Base-by-base conservation (phyloP, 2,888 invertebrate genomes). In the Anthophora plumipes region DNA sequence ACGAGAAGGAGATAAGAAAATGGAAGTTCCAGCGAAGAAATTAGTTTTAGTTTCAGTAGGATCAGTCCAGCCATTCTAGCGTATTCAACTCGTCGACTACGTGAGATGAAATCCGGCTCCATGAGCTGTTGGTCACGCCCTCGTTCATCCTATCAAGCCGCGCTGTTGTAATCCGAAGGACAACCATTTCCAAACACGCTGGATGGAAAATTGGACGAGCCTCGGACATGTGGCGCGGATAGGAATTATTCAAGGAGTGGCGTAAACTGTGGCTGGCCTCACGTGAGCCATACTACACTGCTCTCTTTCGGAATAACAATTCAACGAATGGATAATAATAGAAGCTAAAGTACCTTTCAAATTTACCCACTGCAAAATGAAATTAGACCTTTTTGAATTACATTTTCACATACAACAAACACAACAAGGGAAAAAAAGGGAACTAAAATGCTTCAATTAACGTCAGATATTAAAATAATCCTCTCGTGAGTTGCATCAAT, bases 251-350 rank as follows among this genome's bases (percentile, higher is more conserved):
- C 77, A 78, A 69, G 77, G 6, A 78, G 39, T 63, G 7, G 48
- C 43, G 77, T 76, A 78, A 76, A 64, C 64, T 63, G 46, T 31
- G 69, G 22, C 25, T 17, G 70, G 59, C 77, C 70, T 70, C 57
- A 25, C 59, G 41, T 41, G 69, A 60, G 11, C 41, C 25, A 3
- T 31, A 20, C 3, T 48, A 37, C 48, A 31, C 52, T 22, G 71
- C 68, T 64, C 70, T 68, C 75, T 76, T 67, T 48, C 20, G 31
- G 80, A 76, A 86, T 84, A 86, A 85, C 82, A 80, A 61, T 31
- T 4, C 31, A 78, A 76, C 76, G 43, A 43, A 72, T 41, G 80
- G 71, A 78, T 85, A 67, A 77, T 81, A 82, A 81, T 82, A 78
- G 8, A n/a, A 17, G 8, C 9, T 2, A 3, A 9, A n/a, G n/a